Base-by-base conservation (phyloP, 2,113 vertebrate species). In the Zosterops hypoxanthus region DNA sequence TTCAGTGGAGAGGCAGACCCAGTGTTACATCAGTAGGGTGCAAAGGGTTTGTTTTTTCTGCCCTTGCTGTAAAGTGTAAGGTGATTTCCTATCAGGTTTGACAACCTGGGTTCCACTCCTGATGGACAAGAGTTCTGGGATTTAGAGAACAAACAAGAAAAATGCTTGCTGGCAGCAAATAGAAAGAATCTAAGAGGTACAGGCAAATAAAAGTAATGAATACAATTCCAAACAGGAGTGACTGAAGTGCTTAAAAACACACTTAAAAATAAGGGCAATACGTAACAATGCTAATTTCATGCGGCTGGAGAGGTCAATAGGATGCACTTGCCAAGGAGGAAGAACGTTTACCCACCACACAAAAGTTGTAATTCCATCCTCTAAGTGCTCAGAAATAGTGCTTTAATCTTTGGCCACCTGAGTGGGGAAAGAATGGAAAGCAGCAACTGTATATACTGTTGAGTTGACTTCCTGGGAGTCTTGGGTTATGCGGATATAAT, bases 331-430 rank as follows among this genome's bases (percentile, higher is more conserved):
- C 12, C 36, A n/a, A 69, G 61, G 52, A 79, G 70, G 33, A 81
- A 42, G 5, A 53, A 15, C 1, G 0, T 42, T 29, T 23, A 64
- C 4, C 12, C 76, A 22, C 24, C 4, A 12, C 6, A 11, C 18
- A 11, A 4, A 84, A 81, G 50, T 8, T 83, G 55, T 28, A 77
- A 55, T 66, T 81, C 33, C 42, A 39, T 70, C 34, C 14, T 41
- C 6, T 12, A n/a, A 41, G 20, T 55, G 52, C 60, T 26, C 47
- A 69, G 34, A 81, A 87, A 41, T 34, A 70, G 14, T 52, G 19
- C 7, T 77, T 72, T 39, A 52, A 44, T 77, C 24, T 73, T 70
- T 39, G 19, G 29, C 53, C 36, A 29, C 24, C 41, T 56, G 16
- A 7, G 8, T 53, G 14, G 24, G 36, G 12, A 11, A 41, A 34